These are phyloP conservation scores for Terrapene triunguis DNA, from an alignment of 2,113 vertebrate genomes.

Conservation along the genomic window DNA sequence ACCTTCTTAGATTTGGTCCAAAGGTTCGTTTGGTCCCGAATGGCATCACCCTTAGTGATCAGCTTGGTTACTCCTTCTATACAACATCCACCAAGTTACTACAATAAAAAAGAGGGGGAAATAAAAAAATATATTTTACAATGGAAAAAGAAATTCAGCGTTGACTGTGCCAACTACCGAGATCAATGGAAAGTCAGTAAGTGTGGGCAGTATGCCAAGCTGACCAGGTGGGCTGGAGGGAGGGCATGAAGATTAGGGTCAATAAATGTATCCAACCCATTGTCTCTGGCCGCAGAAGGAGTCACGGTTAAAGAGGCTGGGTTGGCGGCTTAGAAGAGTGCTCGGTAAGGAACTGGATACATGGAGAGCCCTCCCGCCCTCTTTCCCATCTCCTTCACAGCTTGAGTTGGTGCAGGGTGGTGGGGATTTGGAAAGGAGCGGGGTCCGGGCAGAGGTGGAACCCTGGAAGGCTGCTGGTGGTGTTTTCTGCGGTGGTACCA, in stretches of 20 bases:
- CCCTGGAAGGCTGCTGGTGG: conserved; percentile 52
- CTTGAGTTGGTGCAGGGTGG: background rate
- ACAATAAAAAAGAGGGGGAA: conserved; percentile 27
- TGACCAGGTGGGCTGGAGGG: conserved; percentile 36
- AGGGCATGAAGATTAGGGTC: background rate
- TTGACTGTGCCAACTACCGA: conserved; percentile 40
- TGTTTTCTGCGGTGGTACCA: conserved; percentile 25
- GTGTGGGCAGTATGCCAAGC: background rate
- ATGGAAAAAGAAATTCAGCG: background rate
- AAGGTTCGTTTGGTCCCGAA: conserved; percentile 50
- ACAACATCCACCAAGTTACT: conserved; percentile 68
- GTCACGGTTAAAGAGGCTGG: background rate
- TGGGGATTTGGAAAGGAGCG: background rate
- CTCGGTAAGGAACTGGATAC: background rate
- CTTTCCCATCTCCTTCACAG: conserved; percentile 8
- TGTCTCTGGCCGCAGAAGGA: conserved; percentile 54
- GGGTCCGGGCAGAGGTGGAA: conserved; percentile 16
- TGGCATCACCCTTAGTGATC: conserved; percentile 29
- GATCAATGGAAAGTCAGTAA: conserved; percentile 53
- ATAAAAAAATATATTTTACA: conserved; percentile 6
- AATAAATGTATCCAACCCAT: background rate
- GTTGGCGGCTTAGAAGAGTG: background rate
- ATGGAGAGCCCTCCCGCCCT: background rate
- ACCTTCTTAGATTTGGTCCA: conserved; percentile 56
- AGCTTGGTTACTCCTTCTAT: conserved; percentile 52